These are phyloP conservation scores for Hippolais icterina DNA, from an alignment of 2,113 vertebrate genomes.

Conservation along the genomic window DNA sequence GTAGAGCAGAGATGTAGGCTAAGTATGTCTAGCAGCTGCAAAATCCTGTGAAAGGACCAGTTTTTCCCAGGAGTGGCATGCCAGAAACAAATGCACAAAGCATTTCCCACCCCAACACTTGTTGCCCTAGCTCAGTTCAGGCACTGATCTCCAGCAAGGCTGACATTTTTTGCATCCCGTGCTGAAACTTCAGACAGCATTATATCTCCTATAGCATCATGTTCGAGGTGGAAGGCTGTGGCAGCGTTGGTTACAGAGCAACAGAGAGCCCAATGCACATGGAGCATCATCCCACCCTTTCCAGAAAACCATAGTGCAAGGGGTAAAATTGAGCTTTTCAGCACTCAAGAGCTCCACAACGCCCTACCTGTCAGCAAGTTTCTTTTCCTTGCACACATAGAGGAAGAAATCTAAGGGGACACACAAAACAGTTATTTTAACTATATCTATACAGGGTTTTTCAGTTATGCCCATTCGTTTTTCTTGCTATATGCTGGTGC, in stretches of 20 bases:
- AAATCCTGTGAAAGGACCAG: not conserved
- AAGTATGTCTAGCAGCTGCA: not conserved
- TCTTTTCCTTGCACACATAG: not conserved
- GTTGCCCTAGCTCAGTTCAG: not conserved
- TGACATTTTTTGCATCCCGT: too few relatives aligned
- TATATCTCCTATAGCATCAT: rapidly evolving
- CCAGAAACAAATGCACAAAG: too few relatives aligned
- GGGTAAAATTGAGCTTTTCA: not conserved
- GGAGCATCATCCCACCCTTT: not conserved
- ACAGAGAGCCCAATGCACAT: rapidly evolving
- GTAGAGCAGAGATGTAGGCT: not conserved
- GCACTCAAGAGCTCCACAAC: not conserved
- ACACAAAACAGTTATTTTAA: not conserved
- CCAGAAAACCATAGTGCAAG: rapidly evolving
- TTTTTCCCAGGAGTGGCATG: rapidly evolving
- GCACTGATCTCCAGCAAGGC: not conserved
- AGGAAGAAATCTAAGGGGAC: not conserved
- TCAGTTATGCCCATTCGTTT: not conserved
- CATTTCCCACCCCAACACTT: not conserved
- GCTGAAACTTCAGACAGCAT: not conserved
- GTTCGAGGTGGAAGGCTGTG: rapidly evolving
- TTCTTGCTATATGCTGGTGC: not conserved
- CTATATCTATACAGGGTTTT: not conserved
- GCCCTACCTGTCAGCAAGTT: not conserved
- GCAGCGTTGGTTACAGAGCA: not conserved